Evolutionary conservation across 2,797 vertebrate species (phyloP), one percentile per base, ranked within the genome.

Genomic region (Sebastes ruberrimus): DNA sequence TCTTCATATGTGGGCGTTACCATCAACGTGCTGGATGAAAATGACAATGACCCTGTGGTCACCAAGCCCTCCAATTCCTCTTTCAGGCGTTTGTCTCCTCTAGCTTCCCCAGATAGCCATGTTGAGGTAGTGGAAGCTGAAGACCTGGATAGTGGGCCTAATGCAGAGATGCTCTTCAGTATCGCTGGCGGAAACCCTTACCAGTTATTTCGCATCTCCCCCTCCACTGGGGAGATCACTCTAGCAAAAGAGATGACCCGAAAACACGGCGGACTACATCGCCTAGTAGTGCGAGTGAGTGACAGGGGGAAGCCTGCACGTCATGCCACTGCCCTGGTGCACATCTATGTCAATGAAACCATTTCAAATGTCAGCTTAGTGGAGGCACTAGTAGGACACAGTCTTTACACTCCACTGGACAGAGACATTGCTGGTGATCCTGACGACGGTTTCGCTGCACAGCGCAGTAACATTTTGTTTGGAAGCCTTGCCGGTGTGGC

Each of bases 301-400:
- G 99, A 99, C 93, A 96, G 96, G 2, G 99, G 99, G 77, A 99
- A 99, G 86, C 98, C 99, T 28, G 95, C 97, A 0, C 97, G 97
- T 69, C 97, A 98, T 0, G 96, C 98, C 86, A 99, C 97, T 0
- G 97, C 97, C 0, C 93, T 99, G 86, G 97, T 99, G 78, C 98
- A 99, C 92, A 98, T 99, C 71, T 99, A 98, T 0, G 97, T 99
- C 91, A 99, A 99, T 0, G 99, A 99, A 93, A 99, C 99, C 0
- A 92, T 99, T 92, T 95, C 96, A 87, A 99, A 99, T 86, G 96
- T 98, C 92, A 99, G 96, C 0, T 94, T 97, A 71, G 96, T 99
- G 84, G 98, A 99, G 93, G 97, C 96, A 0, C 93, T 99, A 70
- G 96, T 99, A 83, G 98, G 97, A 55, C 98, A 99, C 89, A 99